Base-by-base conservation (phyloP, 64 coral and sea anemone genomes). In the Hydrozoanthus tunicans region DNA sequence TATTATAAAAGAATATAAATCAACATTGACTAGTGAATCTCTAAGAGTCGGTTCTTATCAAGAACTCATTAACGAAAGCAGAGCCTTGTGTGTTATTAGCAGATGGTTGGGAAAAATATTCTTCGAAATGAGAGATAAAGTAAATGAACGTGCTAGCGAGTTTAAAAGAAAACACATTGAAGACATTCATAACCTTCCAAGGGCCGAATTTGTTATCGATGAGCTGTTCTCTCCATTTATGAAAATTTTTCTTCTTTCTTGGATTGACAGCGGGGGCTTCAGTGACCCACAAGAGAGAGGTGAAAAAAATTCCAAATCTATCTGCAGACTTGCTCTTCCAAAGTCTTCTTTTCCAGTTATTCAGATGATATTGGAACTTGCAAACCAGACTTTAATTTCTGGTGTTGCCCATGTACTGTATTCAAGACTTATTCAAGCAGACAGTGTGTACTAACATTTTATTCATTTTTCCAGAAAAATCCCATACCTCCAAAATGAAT, bases 361-460 rank as follows among this genome's bases (percentile, higher is more conserved):
- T 51, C 97, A 99, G 52, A 58, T 99, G 23, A 96, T 99, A 9
- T 24, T 99, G 7, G 97, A 99, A 72, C 86, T 99, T 20, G 94
- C 80, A 57, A 99, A 96, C 62, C 92, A 93, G 70, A 99, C 81
- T 63, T 81, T 99, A 57, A 92, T 99, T 10, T 99, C 97, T 59
- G 97, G 97, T 57, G 94, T 99, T 58, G 89, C 97, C 64, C 97
- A 99, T 85, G 94, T 99, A 9, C 68, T 99, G 76, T 99, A 95
- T 65, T 99, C 97, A 32, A 86, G 94, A 72, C 76, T 99, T 7
- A 78, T 95, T 64, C 75, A 89, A 77, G 88, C 90, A 73, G 94
- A 98, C 8, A 93, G 94, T 84, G 91, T 98, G 53, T 60, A 13
- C 57, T 64, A 3, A 62, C 6, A 6, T 26, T 70, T 70, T 6